These are phyloP conservation scores for Micromesistius poutassou DNA, from an alignment of 2,797 vertebrate genomes.

Conservation along the genomic window DNA sequence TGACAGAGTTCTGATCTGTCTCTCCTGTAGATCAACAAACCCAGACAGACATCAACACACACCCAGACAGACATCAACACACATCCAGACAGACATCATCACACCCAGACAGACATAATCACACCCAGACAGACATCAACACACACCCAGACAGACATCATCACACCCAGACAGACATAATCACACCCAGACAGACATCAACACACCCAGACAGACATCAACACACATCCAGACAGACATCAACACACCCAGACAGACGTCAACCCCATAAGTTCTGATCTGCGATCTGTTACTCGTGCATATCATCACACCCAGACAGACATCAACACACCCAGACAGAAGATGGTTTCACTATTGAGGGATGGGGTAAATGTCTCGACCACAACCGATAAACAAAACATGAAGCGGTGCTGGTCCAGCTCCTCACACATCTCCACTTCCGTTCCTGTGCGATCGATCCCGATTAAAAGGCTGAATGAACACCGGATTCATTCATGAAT, in stretches of 20 bases:
- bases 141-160: not conserved
- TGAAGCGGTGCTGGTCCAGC: too few relatives aligned
- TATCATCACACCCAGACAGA: not conserved
- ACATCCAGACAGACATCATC: not conserved
- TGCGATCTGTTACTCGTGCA: too few relatives aligned
- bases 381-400: too few relatives aligned
- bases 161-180: not conserved
- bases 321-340: not conserved
- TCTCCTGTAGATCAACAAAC: slow-evolving; percentile 72
- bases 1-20: slow-evolving; percentile 80
- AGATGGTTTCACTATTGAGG: not conserved
- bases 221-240: not conserved
- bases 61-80: not conserved
- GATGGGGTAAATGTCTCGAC: not conserved
- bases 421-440: too few relatives aligned
- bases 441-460: too few relatives aligned
- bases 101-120: not conserved
- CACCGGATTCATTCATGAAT: too few relatives aligned
- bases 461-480: too few relatives aligned
- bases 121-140: not conserved
- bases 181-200: not conserved
- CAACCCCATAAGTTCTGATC: too few relatives aligned
- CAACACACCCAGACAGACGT: not conserved
- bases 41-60: not conserved
- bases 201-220: not conserved